Evolutionary conservation across 2,888 invertebrate genomes (phyloP), one percentile per base, ranked within the genome.

Genomic region (Sylvicola cinctus): DNA sequence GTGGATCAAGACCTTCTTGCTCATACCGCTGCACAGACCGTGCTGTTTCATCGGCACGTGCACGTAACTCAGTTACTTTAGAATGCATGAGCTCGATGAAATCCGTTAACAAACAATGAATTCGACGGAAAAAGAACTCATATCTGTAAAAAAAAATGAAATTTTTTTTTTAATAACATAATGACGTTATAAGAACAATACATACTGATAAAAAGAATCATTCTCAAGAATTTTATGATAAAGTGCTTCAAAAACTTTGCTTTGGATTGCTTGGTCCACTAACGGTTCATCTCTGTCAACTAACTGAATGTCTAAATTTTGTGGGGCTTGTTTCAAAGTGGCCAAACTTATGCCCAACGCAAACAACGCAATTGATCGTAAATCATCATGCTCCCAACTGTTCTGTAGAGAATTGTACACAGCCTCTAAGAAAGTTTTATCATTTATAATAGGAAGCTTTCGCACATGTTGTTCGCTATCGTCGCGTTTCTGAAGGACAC

Each of bases 31-130:
- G 70, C 29, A 77, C 70, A 2, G 80, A 75, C 38, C 83, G 69
- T 11, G 84, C 79, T 2, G 78, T 76, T 55, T 95, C 93, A 55
- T 93, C 91, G 0, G 88, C 90, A 44, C 80, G 66, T 45, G 74
- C 75, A 32, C 80, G 63, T 39, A 85, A 56, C 50, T 84, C 83
- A 45, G 80, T 80, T 0, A 83, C 71, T 42, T 90, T 91, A 32
- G 87, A 68, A 35, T 90, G 91, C 84, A 91, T 84, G 35, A 81
- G 68, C 40, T 83, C 76, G 32, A 95, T 84, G 47, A 95, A 91
- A 58, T 93, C 91, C 0, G 87, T 84, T 34, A 93, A 65, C 7
- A 93, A 61, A 12, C 71, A 66, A 58, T 95, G 93, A 31, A 91
- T 60, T 30, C 84, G 69, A 15, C 80, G 69, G 45, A 81, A 66